Conservation (phyloP, 2,888 invertebrate species). For the Zhengitettix transpicula region DNA sequence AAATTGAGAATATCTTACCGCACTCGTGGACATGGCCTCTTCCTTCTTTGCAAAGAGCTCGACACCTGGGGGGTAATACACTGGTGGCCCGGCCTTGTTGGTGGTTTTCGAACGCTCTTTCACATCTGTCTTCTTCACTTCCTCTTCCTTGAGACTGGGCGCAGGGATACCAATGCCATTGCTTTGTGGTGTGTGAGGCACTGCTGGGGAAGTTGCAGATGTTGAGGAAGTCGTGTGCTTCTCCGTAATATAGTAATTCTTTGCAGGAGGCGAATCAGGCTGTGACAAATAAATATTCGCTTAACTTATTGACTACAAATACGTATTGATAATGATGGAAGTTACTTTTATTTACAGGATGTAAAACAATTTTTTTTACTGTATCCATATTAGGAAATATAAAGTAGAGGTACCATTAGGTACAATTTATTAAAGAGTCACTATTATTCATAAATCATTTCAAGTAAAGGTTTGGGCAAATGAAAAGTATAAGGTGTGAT, state of each 20-base stretch:
- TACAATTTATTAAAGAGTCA: no score
- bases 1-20: conserved; percentile 4
- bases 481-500: no score
- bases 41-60: conserved; percentile 65
- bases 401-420: no score
- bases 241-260: neutral
- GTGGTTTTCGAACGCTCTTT: conserved; percentile 25
- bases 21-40: conserved; percentile 35
- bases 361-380: no score
- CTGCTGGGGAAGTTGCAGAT: neutral
- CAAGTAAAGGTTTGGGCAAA: no score
- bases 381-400: no score
- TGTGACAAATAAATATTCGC: neutral
- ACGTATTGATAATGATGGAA: no score
- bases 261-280: neutral
- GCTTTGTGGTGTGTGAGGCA: neutral
- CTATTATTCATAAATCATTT: no score
- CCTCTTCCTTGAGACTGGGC: neutral
- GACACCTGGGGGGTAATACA: conserved; percentile 81
- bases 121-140: neutral
- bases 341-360: no score
- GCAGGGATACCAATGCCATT: conserved; percentile 2
- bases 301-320: no score
- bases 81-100: conserved; percentile 65
- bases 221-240: neutral